Conservation (phyloP, 92 coral and sea anemone species). For the Virgularia gustaviana region DNA sequence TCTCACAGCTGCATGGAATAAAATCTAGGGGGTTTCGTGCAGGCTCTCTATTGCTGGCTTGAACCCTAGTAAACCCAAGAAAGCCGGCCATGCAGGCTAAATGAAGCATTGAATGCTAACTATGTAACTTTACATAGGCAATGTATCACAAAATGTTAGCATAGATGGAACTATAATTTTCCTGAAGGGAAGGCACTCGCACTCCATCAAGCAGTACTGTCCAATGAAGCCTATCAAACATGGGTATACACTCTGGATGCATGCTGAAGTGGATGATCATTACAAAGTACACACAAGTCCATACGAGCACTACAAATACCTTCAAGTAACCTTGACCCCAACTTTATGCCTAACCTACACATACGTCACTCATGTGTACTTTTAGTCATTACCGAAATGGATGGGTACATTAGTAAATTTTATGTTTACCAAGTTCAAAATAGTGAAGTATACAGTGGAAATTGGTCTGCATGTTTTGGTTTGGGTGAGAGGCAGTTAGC, state of each 20-base stretch:
- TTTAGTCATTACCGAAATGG: too few species aligned
- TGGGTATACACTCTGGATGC: conserved; percentile 51
- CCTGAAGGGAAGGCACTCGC: conserved; percentile 58
- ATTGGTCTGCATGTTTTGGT: conserved; percentile 30
- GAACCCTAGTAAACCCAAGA: too few species aligned
- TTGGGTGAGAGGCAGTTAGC: conserved; percentile 41
- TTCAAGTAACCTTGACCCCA: too few species aligned
- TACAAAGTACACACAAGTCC: too few species aligned
- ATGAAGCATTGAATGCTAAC: conserved; percentile 47
- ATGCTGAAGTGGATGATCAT: too few species aligned
- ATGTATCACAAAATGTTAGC: conserved; percentile 53
- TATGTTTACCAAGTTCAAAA: conserved; percentile 56
- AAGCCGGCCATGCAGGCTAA: too few species aligned
- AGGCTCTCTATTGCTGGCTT: too few species aligned
- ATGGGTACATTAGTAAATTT: conserved; percentile 56
- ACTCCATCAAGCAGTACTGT: conserved; percentile 59
- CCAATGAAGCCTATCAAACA: conserved; percentile 60
- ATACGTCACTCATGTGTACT: too few species aligned
- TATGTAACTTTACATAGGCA: conserved; percentile 41
- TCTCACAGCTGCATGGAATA: too few species aligned
- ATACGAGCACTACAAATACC: too few species aligned
- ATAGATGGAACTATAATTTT: conserved; percentile 56
- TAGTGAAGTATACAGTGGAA: conserved; percentile 26
- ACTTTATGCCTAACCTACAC: too few species aligned
- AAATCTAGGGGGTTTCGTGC: too few species aligned